Evolutionary conservation across 1,140 invertebrate species (phyloP), one percentile per base, ranked within the genome.

Genomic region (Musca vetustissima): DNA sequence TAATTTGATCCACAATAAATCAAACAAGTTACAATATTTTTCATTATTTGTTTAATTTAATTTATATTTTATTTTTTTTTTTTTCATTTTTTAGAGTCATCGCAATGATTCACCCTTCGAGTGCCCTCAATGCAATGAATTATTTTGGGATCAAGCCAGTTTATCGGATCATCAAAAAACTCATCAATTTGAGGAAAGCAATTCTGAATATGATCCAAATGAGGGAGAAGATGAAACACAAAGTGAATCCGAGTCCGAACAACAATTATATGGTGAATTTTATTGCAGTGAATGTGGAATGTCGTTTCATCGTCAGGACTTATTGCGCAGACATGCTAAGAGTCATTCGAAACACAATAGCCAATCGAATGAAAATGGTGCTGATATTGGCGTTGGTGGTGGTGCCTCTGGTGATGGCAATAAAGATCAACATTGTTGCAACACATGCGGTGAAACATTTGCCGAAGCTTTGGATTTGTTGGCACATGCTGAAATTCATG

Each of bases 241-340:
- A n/a, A 85, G 83, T n/a, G 87, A 87, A 53, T 77, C 77, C 43
- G 86, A 87, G 17, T 84, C 86, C 4, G 89, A 90, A 55, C 87
- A 87, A 59, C 87, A 87, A 61, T 86, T 88, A 74, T 90, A 89
- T 68, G 89, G 89, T 3, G 89, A 91, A 67, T 90, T 90, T 71
- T 91, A 89, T 78, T 93, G 92, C 75, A 87, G 87, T 53, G 89
- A 89, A 50, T 93, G 92, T 73, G 91, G 90, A 36, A 87, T 90
- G 57, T 88, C 88, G 4, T 93, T 93, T 83, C 89, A 92, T 73
- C 85, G 91, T 49, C 85, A 90, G 66, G 91, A 93, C 78, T 83
- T 92, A 65, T 83, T 93, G 48, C 87, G 89, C 50, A 84, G 90
- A 14, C 92, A 93, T 76, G 86, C 85, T 68, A 88, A 88, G 79